phyloP scores from a whole-genome alignment of 2,797 vertebrate species.

The Myotis vivesi region DNA sequence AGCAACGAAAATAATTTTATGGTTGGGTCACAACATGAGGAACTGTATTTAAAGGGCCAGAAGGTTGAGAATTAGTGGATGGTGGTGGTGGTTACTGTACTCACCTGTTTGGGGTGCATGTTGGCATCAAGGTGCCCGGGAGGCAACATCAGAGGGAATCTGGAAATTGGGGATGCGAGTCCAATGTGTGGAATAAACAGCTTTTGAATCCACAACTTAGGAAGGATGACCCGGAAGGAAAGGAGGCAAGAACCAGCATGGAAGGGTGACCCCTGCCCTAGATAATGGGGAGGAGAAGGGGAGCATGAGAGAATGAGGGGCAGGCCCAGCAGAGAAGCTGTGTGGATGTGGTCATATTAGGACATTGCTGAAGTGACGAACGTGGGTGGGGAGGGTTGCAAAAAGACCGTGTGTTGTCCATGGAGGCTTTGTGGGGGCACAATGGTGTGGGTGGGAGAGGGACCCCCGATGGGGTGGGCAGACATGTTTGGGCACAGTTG shows the following conservation, averaged over 20 bases:
- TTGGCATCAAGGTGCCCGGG: not conserved
- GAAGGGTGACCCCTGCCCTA: not conserved
- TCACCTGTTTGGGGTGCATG: not conserved
- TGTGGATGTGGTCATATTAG: not conserved
- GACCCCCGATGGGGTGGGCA: fast-evolving
- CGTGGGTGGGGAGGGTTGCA: not conserved
- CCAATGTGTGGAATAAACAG: not conserved
- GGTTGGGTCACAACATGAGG: no score
- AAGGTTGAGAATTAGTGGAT: not conserved
- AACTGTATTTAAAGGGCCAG: no score
- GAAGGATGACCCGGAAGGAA: not conserved
- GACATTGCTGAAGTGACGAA: not conserved
- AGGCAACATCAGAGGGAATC: not conserved
- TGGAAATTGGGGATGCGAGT: not conserved
- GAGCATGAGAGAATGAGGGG: not conserved
- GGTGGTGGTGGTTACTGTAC: not conserved
- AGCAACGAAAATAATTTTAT: no score
- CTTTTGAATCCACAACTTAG: not conserved
- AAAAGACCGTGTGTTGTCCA: not conserved
- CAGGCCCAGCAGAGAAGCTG: not conserved
- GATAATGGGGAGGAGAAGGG: not conserved
- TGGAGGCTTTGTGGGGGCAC: not conserved
- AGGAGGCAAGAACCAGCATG: not conserved
- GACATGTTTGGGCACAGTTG: not conserved
- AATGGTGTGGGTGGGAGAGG: not conserved